Evolutionary conservation across 2,113 vertebrate species (phyloP), one percentile per base, ranked within the genome.

Genomic region (Platysternon megacephalum): DNA sequence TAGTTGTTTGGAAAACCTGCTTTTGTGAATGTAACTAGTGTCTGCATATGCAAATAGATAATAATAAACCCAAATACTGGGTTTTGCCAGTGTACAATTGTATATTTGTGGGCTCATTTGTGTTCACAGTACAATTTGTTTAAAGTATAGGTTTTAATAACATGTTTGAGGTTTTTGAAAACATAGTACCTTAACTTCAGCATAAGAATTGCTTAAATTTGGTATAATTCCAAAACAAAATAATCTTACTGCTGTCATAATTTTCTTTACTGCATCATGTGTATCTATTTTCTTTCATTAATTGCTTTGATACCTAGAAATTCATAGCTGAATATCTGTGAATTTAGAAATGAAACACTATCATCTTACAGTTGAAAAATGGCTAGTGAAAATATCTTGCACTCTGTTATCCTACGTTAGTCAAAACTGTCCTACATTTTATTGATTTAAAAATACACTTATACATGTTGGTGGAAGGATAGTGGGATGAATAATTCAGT

Each of bases 401-500:
- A 86, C 28, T 88, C 32, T 86, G 2, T 8, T 96, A 74, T 93
- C 14, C 5, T 92, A 26, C 42, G 4, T 96, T 84, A 76, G 52
- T 74, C 49, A 55, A 51, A 90, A 39, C 58, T 0, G 0, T 0
- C 14, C 12, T 21, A 58, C 49, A 29, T n/a, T 32, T 24, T 94
- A 84, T 94, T 97, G 32, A 85, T 81, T 68, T 55, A 88, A 96
- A 74, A 61, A 35, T 55, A 82, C 35, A 53, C 94, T 55, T 97
- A 89, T 86, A 68, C 17, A 68, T 46, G 76, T 94, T 94, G 89
- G 94, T 93, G 35, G 74, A 81, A n/a, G 82, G 87, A 96, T 96
- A 81, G 46, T 22, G 2, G 39, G 48, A 55, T 56, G 44, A 91
- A 85, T 91, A 91, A 97, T 96, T 96, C 97, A 96, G 82, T 90